Conservation (phyloP, 2,113 vertebrate species). For the Psilopogon haemacephalus region DNA sequence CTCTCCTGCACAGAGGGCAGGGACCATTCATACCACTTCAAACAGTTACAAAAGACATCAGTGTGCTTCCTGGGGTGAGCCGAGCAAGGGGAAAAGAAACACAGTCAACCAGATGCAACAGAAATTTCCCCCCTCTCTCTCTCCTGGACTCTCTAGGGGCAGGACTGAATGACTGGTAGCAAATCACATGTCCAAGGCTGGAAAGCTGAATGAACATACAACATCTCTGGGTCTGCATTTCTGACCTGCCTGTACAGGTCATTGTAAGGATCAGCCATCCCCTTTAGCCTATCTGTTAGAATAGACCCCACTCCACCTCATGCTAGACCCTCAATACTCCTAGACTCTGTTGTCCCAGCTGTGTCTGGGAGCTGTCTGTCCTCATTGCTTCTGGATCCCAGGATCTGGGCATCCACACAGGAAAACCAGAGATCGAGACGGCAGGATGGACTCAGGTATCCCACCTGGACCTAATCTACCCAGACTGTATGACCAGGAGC, state of each 20-base stretch:
- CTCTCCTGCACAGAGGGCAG: neutral
- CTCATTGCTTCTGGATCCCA: neutral
- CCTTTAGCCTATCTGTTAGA: neutral
- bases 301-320: neutral
- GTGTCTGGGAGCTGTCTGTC: neutral
- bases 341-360: neutral
- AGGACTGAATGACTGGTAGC: neutral
- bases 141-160: neutral
- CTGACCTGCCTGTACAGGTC: neutral
- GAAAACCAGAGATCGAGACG: neutral
- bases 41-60: neutral
- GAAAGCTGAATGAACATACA: neutral
- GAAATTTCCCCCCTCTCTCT: neutral
- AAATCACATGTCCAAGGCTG: neutral
- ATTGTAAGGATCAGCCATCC: neutral
- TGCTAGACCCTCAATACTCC: neutral
- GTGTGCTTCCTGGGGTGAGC: neutral
- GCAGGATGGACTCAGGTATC: neutral
- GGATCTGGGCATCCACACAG: neutral
- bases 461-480: neutral
- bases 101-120: neutral
- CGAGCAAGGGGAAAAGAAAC: neutral
- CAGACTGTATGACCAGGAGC: neutral
- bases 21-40: neutral
- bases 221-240: neutral